These are phyloP conservation scores for Nycticryphes semicollaris DNA, from an alignment of 2,113 vertebrate genomes.

Conservation along the genomic window DNA sequence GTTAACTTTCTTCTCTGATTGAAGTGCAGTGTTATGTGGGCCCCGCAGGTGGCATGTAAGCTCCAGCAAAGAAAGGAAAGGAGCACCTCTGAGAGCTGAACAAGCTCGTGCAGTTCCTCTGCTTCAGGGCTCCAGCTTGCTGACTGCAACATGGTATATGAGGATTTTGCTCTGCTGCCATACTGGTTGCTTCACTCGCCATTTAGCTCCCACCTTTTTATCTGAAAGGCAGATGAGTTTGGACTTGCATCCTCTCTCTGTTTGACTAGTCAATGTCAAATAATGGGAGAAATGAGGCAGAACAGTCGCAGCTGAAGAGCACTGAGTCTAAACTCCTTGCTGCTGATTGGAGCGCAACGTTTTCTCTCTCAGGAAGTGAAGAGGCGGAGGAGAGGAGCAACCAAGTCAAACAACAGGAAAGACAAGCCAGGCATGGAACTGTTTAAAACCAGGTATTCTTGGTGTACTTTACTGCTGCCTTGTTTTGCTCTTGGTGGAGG, in stretches of 20 bases:
- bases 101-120: neutral
- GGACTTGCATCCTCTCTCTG: neutral
- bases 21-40: neutral
- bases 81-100: neutral
- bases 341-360: neutral
- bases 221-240: neutral
- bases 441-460: neutral
- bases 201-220: neutral
- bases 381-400: neutral
- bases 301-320: neutral
- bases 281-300: neutral
- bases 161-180: neutral
- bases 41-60: neutral
- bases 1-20: neutral
- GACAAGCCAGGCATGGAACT: neutral
- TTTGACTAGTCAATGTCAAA: neutral
- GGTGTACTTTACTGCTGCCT: neutral
- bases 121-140: neutral
- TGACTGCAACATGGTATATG: rapidly evolving
- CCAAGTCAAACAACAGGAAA: neutral
- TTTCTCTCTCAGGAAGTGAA: neutral
- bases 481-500: neutral
- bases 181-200: neutral
- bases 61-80: neutral
- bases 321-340: neutral